These are phyloP conservation scores for Nephrotoma flavescens DNA, from an alignment of 2,888 invertebrate genomes.

Conservation along the genomic window DNA sequence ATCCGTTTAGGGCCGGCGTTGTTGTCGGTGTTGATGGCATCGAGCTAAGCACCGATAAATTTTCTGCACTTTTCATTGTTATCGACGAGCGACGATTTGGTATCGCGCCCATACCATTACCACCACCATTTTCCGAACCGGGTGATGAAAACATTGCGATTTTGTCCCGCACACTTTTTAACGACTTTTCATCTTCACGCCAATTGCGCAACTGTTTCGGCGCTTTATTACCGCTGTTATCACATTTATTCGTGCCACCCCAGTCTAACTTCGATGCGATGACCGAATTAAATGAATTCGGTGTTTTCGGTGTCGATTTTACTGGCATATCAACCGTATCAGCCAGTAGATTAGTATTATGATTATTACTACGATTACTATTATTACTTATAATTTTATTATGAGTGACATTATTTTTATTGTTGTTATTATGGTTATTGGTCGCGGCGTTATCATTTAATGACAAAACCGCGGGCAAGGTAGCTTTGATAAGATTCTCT, in stretches of 20 bases:
- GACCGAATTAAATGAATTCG: neutral
- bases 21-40: slow-evolving; percentile 1
- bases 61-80: neutral
- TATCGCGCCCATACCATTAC: slow-evolving; percentile 11
- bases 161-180: slow-evolving; percentile 69
- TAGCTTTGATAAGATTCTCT: neutral
- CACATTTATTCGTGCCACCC: neutral
- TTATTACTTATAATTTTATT: neutral
- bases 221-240: neutral
- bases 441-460: neutral
- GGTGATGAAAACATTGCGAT: slow-evolving; percentile 68
- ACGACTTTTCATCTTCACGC: slow-evolving; percentile 63
- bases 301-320: neutral
- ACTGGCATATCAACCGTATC: slow-evolving; percentile 1
- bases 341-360: neutral
- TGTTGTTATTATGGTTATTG: neutral
- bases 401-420: neutral
- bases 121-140: slow-evolving; percentile 29
- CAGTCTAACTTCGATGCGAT: neutral
- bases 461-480: neutral
- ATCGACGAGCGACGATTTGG: neutral
- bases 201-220: slow-evolving; percentile 21
- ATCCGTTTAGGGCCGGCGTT: neutral
- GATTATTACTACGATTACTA: neutral
- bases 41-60: neutral